phyloP scores from a whole-genome alignment of 2,888 invertebrate species.

The Isoperla grammatica region DNA sequence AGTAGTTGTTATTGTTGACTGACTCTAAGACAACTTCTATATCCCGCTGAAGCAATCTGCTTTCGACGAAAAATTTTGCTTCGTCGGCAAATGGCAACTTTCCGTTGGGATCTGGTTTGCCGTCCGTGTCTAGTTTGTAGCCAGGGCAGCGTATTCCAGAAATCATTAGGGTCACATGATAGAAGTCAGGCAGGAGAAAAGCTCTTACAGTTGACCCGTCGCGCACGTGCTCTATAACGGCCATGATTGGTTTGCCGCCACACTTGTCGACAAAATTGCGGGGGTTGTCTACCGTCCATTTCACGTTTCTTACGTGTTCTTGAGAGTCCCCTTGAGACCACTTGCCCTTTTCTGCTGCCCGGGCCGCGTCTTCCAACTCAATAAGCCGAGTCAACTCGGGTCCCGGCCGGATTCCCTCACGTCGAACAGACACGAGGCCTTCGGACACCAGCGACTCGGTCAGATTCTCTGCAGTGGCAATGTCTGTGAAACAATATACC shows the following conservation, averaged over 20 bases:
- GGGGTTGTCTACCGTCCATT: conserved; percentile 85
- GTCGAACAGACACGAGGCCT: conserved; percentile 78
- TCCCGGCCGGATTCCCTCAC: conserved; percentile 55
- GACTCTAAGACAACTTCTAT: conserved; percentile 87
- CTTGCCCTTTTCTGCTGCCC: conserved; percentile 79
- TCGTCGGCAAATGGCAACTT: conserved; percentile 77
- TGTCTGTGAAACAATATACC: conserved; percentile 41
- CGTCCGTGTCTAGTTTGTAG: conserved; percentile 69
- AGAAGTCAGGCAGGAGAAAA: conserved; percentile 83
- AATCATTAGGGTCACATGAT: conserved; percentile 91
- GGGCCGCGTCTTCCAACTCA: conserved; percentile 87
- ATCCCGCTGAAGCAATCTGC: conserved; percentile 83
- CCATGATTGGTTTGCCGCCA: conserved; percentile 80
- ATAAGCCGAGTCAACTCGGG: conserved; percentile 64
- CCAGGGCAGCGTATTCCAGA: conserved; percentile 88
- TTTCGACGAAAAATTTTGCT: conserved; percentile 91
- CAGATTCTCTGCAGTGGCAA: conserved; percentile 73
- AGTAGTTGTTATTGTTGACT: conserved; percentile 86
- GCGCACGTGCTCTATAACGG: conserved; percentile 94
- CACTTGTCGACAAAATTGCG: conserved; percentile 76
- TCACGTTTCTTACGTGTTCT: conserved; percentile 78
- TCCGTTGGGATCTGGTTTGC: conserved; percentile 60
- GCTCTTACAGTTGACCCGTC: conserved; percentile 95
- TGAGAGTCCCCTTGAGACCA: conserved; percentile 51
- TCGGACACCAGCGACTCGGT: conserved; percentile 83